phyloP scores from a whole-genome alignment of 1,140 invertebrate genomes.

The Aplysia californica region DNA sequence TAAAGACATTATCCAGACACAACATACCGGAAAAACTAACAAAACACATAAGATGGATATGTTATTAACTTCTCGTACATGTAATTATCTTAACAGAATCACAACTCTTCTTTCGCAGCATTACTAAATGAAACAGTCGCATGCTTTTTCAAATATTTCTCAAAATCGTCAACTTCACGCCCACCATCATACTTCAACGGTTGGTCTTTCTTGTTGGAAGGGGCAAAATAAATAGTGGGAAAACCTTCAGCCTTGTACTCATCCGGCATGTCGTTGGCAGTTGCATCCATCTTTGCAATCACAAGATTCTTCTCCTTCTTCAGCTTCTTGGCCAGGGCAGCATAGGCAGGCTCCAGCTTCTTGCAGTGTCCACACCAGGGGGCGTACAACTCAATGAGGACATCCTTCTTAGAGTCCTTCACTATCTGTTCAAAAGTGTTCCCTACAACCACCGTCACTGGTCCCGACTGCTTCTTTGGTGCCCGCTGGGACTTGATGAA shows the following conservation, averaged over 20 bases:
- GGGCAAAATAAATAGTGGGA: slow-evolving; percentile 96
- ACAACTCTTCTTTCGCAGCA: slow-evolving; percentile 60
- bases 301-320: slow-evolving; percentile 83
- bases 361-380: slow-evolving; percentile 99
- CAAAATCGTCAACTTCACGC: slow-evolving; percentile 91
- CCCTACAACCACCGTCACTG: slow-evolving; percentile 90
- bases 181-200: slow-evolving; percentile 92
- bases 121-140: slow-evolving; percentile 74
- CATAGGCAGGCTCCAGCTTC: slow-evolving; percentile 93
- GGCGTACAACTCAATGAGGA: slow-evolving; percentile 96
- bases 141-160: slow-evolving; percentile 95
- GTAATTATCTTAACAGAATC: too few species aligned
- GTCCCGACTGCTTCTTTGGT: slow-evolving; percentile 86
- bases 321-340: slow-evolving; percentile 92
- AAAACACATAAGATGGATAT: too few species aligned
- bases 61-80: too few species aligned
- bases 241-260: slow-evolving; percentile 91
- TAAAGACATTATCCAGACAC: too few species aligned
- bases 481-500: slow-evolving; percentile 95
- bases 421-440: slow-evolving; percentile 98
- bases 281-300: slow-evolving; percentile 99
- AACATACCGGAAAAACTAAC: too few species aligned
- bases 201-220: slow-evolving; percentile 76
- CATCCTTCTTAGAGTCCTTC: slow-evolving; percentile 89
- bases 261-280: slow-evolving; percentile 94